A percentile compares a stretch with the other conserved stretches of the same genome.
Evolutionary conservation across 2,888 invertebrate genomes (phyloP).

Genomic region (Orgyia antiqua): DNA sequence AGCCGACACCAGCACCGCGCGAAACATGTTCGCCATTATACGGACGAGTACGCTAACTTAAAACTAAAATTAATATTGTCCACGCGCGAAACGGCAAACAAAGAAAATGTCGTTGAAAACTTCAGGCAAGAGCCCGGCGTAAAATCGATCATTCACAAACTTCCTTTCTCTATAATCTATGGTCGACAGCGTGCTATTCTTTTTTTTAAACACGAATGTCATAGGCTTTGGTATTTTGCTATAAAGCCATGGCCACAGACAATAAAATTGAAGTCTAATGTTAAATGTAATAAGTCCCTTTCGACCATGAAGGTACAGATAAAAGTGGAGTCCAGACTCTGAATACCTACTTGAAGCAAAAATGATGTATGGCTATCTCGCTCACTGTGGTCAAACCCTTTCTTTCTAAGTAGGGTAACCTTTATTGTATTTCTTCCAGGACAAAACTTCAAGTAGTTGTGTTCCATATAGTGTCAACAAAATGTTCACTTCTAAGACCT

Average conservation of each 20-base stretch:
- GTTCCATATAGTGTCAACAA: too few species aligned
- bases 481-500: too few species aligned
- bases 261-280: too few species aligned
- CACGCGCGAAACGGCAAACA: conserved; percentile 71
- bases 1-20: conserved; percentile 84
- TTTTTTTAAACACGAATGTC: conserved; percentile 29
- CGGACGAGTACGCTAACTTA: conserved; percentile 39
- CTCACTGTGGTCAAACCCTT: too few species aligned
- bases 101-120: conserved; percentile 74
- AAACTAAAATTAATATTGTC: conserved; percentile 48
- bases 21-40: conserved; percentile 86
- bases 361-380: too few species aligned
- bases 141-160: conserved; percentile 78
- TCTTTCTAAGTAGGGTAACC: too few species aligned
- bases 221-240: conserved; percentile 5
- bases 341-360: too few species aligned
- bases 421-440: too few species aligned
- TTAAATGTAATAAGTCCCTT: too few species aligned
- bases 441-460: too few species aligned
- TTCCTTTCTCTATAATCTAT: conserved; percentile 69
- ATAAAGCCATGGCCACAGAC: conserved; percentile 6
- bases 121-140: conserved; percentile 62
- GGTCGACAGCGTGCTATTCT: conserved; percentile 63
- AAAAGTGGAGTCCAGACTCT: too few species aligned
- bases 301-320: too few species aligned